Percentiles rank a stretch among this genome's conserved stretches.
These are phyloP conservation scores for Microvelia longipes DNA, from an alignment of 1,140 invertebrate species.

Conservation along the genomic window DNA sequence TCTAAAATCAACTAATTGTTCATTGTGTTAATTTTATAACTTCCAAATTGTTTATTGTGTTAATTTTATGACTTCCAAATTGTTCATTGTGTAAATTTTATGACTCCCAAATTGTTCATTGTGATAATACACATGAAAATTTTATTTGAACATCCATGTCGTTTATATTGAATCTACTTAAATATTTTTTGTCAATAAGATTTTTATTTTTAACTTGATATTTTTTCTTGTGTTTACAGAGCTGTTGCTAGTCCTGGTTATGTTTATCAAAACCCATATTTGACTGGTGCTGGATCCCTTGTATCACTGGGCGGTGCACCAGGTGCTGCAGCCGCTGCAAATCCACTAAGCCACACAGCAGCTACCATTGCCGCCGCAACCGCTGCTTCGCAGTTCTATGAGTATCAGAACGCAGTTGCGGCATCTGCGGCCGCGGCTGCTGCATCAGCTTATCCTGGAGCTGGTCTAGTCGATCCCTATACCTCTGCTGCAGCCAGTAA, in stretches of 20 bases:
- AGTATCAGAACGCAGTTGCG: slow-evolving; percentile 28
- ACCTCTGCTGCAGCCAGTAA: slow-evolving; percentile 23
- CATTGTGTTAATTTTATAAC: too few species aligned
- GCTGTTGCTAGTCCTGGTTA: slow-evolving; percentile 24
- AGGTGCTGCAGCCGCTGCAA: slow-evolving; percentile 24
- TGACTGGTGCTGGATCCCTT: slow-evolving; percentile 23
- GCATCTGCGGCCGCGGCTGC: slow-evolving; percentile 25
- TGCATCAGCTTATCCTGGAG: slow-evolving; percentile 23
- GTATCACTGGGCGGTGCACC: slow-evolving; percentile 23
- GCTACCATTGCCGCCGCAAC: slow-evolving; percentile 21
- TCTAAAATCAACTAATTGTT: too few species aligned
- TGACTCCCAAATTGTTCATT: too few species aligned
- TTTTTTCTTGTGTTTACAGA: neutral
- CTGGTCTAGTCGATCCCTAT: slow-evolving; percentile 26
- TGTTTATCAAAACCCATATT: slow-evolving; percentile 29
- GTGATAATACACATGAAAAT: too few species aligned
- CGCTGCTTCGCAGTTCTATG: slow-evolving; percentile 29
- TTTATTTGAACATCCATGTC: too few species aligned
- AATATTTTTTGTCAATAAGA: too few species aligned
- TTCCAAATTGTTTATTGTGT: too few species aligned
- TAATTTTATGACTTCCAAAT: too few species aligned
- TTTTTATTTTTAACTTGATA: too few species aligned
- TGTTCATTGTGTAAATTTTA: too few species aligned
- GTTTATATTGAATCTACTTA: too few species aligned
- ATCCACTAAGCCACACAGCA: slow-evolving; percentile 21